phyloP scores from a whole-genome alignment of 2,888 invertebrate species.

The Andrena chrysosceles region DNA sequence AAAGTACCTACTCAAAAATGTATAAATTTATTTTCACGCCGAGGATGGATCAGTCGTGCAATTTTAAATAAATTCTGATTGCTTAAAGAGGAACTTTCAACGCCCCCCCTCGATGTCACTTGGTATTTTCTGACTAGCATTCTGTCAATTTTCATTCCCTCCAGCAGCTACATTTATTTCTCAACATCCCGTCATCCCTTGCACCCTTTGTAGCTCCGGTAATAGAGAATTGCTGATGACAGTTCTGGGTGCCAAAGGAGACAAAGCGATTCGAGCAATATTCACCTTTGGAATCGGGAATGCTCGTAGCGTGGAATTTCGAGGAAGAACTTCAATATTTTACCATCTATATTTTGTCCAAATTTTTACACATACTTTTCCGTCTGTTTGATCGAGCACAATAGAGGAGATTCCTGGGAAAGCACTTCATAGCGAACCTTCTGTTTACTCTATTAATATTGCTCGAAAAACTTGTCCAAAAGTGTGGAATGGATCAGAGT shows the following conservation, averaged over 20 bases:
- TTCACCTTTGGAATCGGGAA: neutral
- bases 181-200: constrained; percentile 6
- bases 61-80: neutral
- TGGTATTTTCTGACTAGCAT: constrained; percentile 9
- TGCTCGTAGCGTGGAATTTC: neutral
- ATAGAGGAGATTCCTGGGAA: constrained; percentile 14
- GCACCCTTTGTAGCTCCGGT: constrained; percentile 21
- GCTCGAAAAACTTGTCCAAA: constrained; percentile 27
- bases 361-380: neutral
- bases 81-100: neutral
- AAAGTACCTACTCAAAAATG: neutral
- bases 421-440: constrained; percentile 16
- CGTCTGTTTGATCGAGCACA: neutral
- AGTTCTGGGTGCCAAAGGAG: neutral
- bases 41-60: neutral
- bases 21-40: neutral
- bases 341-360: neutral
- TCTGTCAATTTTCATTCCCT: constrained; percentile 44
- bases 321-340: neutral
- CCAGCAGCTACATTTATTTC: constrained; percentile 20
- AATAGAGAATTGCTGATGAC: neutral
- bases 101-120: constrained; percentile 5
- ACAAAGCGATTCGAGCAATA: neutral
- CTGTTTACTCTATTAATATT: constrained; percentile 68
- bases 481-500: constrained; percentile 37